Percentiles rank a stretch among this genome's conserved stretches.
These are phyloP conservation scores for Beris chalybata DNA, from an alignment of 2,888 invertebrate species.

Conservation along the genomic window DNA sequence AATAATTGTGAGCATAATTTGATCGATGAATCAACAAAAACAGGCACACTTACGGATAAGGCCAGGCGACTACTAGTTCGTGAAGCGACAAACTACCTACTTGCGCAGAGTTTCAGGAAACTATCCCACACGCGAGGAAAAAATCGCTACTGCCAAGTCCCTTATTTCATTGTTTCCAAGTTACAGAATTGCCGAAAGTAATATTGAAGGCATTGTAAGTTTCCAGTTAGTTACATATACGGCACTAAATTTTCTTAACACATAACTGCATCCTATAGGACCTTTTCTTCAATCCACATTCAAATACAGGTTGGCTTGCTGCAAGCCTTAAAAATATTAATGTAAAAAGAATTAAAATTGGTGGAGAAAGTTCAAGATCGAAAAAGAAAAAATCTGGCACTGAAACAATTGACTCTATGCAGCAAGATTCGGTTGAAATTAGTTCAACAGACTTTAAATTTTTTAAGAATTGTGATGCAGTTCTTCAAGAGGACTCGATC, in stretches of 20 bases:
- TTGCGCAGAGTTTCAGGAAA: not conserved
- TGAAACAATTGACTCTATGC: not conserved
- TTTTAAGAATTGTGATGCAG: not conserved
- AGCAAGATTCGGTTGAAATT: not conserved
- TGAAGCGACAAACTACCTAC: not conserved
- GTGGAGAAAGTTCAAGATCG: not conserved
- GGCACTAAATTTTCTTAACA: not conserved
- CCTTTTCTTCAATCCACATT: not conserved
- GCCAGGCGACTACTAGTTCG: not conserved
- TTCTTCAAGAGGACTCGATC: not conserved
- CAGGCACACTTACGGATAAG: not conserved
- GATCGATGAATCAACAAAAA: not conserved
- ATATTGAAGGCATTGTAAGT: slow-evolving; percentile 1
- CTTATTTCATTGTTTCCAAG: not conserved
- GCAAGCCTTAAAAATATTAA: not conserved
- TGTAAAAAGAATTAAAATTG: not conserved
- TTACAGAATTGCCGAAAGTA: not conserved
- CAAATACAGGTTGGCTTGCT: not conserved
- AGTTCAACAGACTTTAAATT: not conserved
- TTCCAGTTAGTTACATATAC: not conserved
- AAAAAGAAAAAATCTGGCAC: not conserved
- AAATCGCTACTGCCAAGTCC: not conserved
- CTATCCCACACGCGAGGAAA: not conserved
- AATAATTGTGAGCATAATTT: no score
- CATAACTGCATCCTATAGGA: not conserved